Conservation (phyloP, 2,113 vertebrate species). For the Gnathonemus echidnorhynchus region DNA sequence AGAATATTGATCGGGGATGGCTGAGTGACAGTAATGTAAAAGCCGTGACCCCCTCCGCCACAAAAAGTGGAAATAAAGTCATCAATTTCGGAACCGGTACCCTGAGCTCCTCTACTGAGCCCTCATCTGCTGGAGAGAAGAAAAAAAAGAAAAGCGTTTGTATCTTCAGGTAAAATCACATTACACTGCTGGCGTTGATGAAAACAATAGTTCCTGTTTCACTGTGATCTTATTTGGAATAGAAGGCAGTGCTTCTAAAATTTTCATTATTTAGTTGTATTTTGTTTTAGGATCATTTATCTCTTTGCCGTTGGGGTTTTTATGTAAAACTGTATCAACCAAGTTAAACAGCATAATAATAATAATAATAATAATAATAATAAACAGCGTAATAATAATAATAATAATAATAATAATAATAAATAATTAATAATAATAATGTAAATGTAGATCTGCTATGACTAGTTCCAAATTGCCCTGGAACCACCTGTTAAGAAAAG, state of each 20-base stretch:
- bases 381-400: background rate
- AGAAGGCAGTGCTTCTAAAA: background rate
- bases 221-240: background rate
- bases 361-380: background rate
- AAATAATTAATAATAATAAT: background rate
- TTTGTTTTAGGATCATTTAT: background rate
- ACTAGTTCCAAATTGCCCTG: background rate
- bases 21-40: slow-evolving; percentile 36
- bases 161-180: slow-evolving; percentile 2
- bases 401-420: background rate
- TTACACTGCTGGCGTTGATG: background rate
- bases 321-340: background rate
- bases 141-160: background rate
- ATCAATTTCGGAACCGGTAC: slow-evolving; percentile 30
- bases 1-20: slow-evolving; percentile 42
- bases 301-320: background rate
- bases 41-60: slow-evolving; percentile 22
- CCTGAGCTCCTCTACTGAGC: slow-evolving; percentile 15
- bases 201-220: background rate
- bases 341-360: background rate
- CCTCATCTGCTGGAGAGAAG: background rate
- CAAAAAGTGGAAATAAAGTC: slow-evolving; percentile 43
- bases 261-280: background rate
- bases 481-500: background rate
- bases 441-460: background rate